Base-by-base conservation (phyloP, 2,113 vertebrate species). In the Boleophthalmus pectinirostris region DNA sequence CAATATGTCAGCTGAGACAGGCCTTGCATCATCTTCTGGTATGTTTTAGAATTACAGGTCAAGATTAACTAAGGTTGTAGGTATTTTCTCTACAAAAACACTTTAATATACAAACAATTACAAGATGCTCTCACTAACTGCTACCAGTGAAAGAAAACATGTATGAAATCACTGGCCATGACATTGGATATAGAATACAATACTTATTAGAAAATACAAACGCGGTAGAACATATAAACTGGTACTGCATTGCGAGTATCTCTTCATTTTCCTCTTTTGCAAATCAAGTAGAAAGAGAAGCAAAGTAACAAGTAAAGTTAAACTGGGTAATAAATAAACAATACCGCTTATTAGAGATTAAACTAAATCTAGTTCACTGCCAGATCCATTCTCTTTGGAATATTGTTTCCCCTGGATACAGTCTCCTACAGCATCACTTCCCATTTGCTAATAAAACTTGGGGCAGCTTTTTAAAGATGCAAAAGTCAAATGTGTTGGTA, bases 381-480 rank as follows among this genome's bases (percentile, higher is more conserved):
- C 58, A 58, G n/a, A 58, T 58, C 21, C 4, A 10, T 58, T 58
- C 23, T 58, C 56, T 58, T 25, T 58, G 56, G 13, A 33, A 33
- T 38, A 25, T 64, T 35, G 20, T 35, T 38, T 43, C 33, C 29
- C 61, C 29, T 64, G 20, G 61, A 38, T 38, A 64, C 61, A 38
- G 20, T 43, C 61, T 64, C 33, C 20, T 43, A 64, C 35, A 21
- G 33, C 61, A 64, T 64, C 61, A 64, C 33, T 38, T 64, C 16
- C 33, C 9, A 64, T 38, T 60, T 64, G 61, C 61, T 64, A 64
- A 38, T 64, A 18, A 38, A 64, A 64, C 61, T 38, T 64, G 16
- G 29, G 16, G 33, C 16, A 35, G 29, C 61, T 64, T 64, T 64
- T 64, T 64, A 64, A 64, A 64, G 61, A 64, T 60, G 24, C 61